phyloP scores from a whole-genome alignment of 2,113 vertebrate genomes.

The Hassar affinis region DNA sequence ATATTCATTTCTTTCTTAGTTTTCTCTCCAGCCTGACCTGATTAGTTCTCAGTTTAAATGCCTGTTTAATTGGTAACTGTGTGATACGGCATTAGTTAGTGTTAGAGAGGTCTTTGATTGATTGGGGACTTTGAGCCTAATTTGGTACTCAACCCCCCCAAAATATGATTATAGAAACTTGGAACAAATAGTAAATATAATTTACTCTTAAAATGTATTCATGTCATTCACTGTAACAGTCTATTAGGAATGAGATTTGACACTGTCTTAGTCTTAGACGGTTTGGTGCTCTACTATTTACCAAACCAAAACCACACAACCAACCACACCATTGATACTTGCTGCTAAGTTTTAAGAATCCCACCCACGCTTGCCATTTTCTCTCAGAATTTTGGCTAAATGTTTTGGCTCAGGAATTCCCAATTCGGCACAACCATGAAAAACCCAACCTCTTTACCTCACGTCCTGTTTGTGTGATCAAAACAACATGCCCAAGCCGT shows the following conservation, averaged over 20 bases:
- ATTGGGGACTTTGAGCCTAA: background rate
- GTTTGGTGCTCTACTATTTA: background rate
- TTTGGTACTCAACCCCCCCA: background rate
- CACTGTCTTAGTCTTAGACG: no score
- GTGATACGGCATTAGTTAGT: background rate
- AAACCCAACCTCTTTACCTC: conserved; percentile 38
- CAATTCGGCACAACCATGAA: conserved; percentile 17
- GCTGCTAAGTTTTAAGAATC: background rate
- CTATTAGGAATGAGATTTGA: background rate
- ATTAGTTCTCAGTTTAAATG: background rate
- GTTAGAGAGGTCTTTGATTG: conserved; percentile 31
- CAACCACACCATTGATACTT: background rate
- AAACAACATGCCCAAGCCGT: background rate
- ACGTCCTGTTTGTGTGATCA: conserved; percentile 56
- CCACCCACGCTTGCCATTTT: background rate
- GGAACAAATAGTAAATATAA: background rate
- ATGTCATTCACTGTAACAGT: background rate
- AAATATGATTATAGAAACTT: background rate
- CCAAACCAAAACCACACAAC: conserved; percentile 15
- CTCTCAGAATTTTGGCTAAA: conserved; percentile 17
- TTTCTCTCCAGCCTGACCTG: background rate
- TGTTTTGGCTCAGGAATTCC: conserved; percentile 35
- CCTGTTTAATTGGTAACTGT: background rate
- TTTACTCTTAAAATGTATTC: background rate
- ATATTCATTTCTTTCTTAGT: conserved; percentile 10